These are phyloP conservation scores for Anas georgica DNA, from an alignment of 2,797 vertebrate genomes.

Conservation along the genomic window DNA sequence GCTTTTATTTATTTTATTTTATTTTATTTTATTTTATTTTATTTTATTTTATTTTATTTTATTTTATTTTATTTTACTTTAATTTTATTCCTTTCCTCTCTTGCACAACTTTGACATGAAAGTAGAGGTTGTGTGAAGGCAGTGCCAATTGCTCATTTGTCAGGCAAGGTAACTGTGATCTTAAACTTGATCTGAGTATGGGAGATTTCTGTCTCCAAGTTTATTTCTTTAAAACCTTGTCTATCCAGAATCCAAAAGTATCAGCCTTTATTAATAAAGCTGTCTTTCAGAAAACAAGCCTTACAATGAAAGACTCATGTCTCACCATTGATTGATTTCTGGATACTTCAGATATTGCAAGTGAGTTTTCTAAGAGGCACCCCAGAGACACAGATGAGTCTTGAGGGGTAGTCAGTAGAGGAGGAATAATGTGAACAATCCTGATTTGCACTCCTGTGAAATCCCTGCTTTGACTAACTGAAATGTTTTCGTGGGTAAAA, in stretches of 20 bases:
- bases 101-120: neutral
- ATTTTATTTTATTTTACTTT: too few relatives aligned
- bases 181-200: neutral
- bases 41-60: too few relatives aligned
- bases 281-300: neutral
- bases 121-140: neutral
- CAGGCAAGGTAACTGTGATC: neutral
- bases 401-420: neutral
- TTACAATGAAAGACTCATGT: neutral
- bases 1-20: neutral
- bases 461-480: neutral
- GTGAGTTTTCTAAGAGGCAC: neutral
- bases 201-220: fast-evolving
- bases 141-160: neutral
- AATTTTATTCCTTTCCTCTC: neutral
- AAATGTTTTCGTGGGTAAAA: neutral
- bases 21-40: too few relatives aligned
- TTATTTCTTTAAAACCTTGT: neutral
- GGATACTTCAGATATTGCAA: neutral
- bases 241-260: neutral
- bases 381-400: neutral
- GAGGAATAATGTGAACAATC: neutral
- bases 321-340: neutral
- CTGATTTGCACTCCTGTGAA: neutral
- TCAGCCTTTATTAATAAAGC: neutral